Evolutionary conservation across 2,113 vertebrate genomes (phyloP).

Genomic region (Rhegmatorhina hoffmannsi): DNA sequence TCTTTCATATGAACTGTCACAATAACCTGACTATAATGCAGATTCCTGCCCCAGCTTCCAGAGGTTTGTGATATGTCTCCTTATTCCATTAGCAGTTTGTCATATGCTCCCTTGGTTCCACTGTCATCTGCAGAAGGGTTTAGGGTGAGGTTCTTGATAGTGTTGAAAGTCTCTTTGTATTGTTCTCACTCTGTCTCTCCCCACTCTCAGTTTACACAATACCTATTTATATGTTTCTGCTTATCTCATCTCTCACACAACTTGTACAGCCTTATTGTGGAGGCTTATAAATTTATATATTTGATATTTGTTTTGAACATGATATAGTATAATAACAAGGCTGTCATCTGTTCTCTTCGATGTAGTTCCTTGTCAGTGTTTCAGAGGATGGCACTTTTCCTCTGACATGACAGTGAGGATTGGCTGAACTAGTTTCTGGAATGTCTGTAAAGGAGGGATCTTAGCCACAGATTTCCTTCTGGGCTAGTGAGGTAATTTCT

Average conservation of each 20-base stretch:
- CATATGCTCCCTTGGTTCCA: neutral
- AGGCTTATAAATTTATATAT: conserved; percentile 19
- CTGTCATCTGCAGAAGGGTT: neutral
- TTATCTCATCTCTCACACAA: conserved; percentile 10
- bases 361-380: conserved; percentile 3
- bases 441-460: neutral
- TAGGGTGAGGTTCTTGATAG: neutral
- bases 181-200: neutral
- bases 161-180: neutral
- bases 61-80: conserved; percentile 4
- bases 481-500: neutral
- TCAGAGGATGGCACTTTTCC: neutral
- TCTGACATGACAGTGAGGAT: neutral
- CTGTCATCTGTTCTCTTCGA: neutral
- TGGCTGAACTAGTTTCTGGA: neutral
- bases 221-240: neutral
- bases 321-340: neutral
- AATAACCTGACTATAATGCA: conserved; percentile 4
- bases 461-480: neutral
- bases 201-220: neutral
- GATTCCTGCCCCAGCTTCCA: conserved; percentile 2
- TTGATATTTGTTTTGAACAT: conserved; percentile 1
- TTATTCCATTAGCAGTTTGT: conserved; percentile 48
- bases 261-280: neutral
- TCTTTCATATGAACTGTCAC: conserved; percentile 34